Evolutionary conservation across 1,140 invertebrate species (phyloP), one percentile per base, ranked within the genome.

Genomic region (Ruditapes philippinarum): DNA sequence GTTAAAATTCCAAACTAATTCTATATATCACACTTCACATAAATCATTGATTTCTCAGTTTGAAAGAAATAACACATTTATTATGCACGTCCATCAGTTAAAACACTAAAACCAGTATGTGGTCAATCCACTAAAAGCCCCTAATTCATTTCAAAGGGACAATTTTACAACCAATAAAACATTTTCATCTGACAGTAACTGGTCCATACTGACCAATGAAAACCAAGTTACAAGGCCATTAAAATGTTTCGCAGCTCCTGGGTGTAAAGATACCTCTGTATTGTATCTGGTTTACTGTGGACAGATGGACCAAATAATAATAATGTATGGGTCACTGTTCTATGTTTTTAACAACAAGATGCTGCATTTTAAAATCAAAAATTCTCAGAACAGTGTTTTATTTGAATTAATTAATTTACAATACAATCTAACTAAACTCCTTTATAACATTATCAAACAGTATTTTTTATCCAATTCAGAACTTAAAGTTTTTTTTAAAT

Each of bases 81-180:
- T 31, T n/a, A 70, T n/a, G 19, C 14, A 14, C n/a, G 36, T 22
- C 65, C 65, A 70, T 70, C 65, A 70, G 22, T 12, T 70, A 70
- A 38, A 70, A 70, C 65, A 70, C 65, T 70, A 33, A 70, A 70
- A 70, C 33, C 33, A 36, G 33, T 70, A 38, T 70, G 65, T 70
- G 65, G 36, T 38, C 65, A 62, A 70, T 70, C 65, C 36, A 12
- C 38, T 33, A 22, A 70, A 70, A 70, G 28, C 22, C 65, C 65
- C 65, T 70, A 70, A 70, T 70, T 38, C 65, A 70, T 70, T 70
- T 38, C 65, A 70, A 70, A 70, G 65, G 65, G 65, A 33, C 65
- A 70, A 33, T 70, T n/a, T n/a, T 28, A 70, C 36, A 38, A 70
- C 33, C 65, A 70, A 70, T 70, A 70, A 70, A 70, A 70, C 65